These are phyloP conservation scores for Eueides isabella DNA, from an alignment of 1,140 invertebrate species.

Conservation along the genomic window DNA sequence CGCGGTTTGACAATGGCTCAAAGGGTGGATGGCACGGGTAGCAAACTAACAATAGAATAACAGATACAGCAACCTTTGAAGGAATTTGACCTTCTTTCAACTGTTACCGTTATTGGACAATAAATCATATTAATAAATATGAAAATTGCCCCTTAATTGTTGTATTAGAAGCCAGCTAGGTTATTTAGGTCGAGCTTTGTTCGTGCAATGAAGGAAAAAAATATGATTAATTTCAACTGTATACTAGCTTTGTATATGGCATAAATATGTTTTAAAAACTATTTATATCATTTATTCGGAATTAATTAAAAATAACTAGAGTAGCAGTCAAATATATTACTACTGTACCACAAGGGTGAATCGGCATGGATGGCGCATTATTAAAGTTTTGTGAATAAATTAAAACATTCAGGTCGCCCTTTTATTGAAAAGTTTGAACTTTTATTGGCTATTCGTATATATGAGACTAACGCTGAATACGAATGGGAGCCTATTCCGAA, in stretches of 20 bases:
- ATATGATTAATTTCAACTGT: not conserved
- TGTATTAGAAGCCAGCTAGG: not conserved
- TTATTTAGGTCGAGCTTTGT: constrained; percentile 5
- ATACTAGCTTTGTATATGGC: not conserved
- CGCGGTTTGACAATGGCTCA: not conserved
- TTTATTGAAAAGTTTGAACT: constrained; percentile 36
- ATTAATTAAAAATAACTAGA: too few relatives aligned
- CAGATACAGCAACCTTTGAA: constrained; percentile 3
- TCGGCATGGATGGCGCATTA: not conserved
- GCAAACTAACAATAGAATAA: not conserved
- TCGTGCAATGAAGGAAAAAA: not conserved
- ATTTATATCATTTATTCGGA: too few relatives aligned
- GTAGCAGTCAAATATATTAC: too few relatives aligned
- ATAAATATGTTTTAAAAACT: too few relatives aligned
- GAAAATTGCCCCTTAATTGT: constrained; percentile 1
- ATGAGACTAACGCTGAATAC: not conserved
- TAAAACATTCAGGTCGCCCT: constrained; percentile 23
- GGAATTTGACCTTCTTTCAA: constrained; percentile 11
- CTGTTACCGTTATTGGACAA: constrained; percentile 6
- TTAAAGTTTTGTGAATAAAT: constrained; percentile 22
- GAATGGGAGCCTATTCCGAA: constrained; percentile 4
- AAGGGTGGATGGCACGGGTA: constrained; percentile 7
- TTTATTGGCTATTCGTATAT: constrained; percentile 18
- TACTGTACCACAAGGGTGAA: not conserved
- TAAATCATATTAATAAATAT: constrained; percentile 11